A percentile compares a stretch with the other conserved stretches of the same genome.
phyloP scores from a whole-genome alignment of 2,888 invertebrate species.

The Urechis unicinctus region DNA sequence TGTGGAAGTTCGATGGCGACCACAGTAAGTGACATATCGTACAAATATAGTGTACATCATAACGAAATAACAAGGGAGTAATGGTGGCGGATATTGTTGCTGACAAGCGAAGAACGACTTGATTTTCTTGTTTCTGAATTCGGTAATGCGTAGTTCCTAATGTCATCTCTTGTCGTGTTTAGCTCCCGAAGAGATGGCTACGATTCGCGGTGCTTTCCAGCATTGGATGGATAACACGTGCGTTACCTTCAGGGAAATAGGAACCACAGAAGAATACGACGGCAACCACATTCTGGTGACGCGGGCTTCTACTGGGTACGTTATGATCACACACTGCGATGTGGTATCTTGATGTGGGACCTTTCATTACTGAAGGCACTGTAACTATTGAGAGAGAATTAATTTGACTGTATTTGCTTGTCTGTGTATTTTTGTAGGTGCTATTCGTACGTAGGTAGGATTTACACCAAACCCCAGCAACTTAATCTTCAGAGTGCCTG shows the following conservation, averaged over 20 bases:
- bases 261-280: neutral
- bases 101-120: too few relatives aligned
- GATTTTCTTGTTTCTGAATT: too few relatives aligned
- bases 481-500: constrained; percentile 2
- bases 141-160: too few relatives aligned
- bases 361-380: too few relatives aligned
- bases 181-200: neutral
- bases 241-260: constrained; percentile 5
- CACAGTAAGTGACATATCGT: constrained; percentile 1
- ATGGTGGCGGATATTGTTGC: too few relatives aligned
- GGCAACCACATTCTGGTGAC: constrained; percentile 5
- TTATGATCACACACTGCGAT: too few relatives aligned
- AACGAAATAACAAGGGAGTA: too few relatives aligned
- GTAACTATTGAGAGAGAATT: too few relatives aligned
- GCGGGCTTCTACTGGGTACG: constrained; percentile 1
- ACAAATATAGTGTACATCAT: too few relatives aligned
- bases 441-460: constrained; percentile 3
- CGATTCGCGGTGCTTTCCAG: constrained; percentile 2
- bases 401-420: too few relatives aligned
- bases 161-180: neutral
- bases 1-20: constrained; percentile 5
- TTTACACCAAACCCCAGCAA: constrained; percentile 1
- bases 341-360: too few relatives aligned
- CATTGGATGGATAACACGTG: constrained; percentile 8
- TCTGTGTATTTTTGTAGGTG: constrained; percentile 3